Percentiles rank a stretch among this genome's conserved stretches.
Evolutionary conservation across 2,888 invertebrate species (phyloP).

Genomic region (Acanthopleura granulata): DNA sequence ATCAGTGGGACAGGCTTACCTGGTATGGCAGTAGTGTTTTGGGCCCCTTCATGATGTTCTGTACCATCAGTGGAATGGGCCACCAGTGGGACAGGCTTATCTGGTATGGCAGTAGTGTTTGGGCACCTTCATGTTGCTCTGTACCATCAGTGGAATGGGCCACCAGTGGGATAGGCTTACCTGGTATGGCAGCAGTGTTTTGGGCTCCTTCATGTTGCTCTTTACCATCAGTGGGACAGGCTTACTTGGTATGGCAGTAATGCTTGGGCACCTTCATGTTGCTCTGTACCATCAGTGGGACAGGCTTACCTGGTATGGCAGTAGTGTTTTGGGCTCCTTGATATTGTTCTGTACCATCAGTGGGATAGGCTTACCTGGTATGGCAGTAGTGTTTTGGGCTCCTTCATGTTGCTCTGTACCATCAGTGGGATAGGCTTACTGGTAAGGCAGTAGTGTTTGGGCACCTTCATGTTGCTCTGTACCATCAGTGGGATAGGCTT

Average conservation of each 20-base stretch:
- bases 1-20: constrained; percentile 38
- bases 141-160: constrained; percentile 40
- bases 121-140: constrained; percentile 53
- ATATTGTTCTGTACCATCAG: constrained; percentile 50
- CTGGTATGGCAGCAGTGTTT: constrained; percentile 42
- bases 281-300: no score
- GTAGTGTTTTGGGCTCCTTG: no score
- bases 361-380: constrained; percentile 45
- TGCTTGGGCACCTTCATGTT: no score
- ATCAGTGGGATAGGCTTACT: no score
- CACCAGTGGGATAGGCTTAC: constrained; percentile 38
- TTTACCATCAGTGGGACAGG: constrained; percentile 42
- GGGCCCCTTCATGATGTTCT: constrained; percentile 53
- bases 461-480: constrained; percentile 41
- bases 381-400: constrained; percentile 14
- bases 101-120: constrained; percentile 44
- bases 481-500: constrained; percentile 41
- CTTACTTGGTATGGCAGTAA: constrained; percentile 42
- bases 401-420: no score
- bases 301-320: no score
- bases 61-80: constrained; percentile 37
- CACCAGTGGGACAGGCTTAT: constrained; percentile 35
- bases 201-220: constrained; percentile 51
- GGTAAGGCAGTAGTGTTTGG: no score
- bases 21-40: constrained; percentile 43